Evolutionary conservation across 2,888 invertebrate species (phyloP).

Genomic region (Plutella xylostella): DNA sequence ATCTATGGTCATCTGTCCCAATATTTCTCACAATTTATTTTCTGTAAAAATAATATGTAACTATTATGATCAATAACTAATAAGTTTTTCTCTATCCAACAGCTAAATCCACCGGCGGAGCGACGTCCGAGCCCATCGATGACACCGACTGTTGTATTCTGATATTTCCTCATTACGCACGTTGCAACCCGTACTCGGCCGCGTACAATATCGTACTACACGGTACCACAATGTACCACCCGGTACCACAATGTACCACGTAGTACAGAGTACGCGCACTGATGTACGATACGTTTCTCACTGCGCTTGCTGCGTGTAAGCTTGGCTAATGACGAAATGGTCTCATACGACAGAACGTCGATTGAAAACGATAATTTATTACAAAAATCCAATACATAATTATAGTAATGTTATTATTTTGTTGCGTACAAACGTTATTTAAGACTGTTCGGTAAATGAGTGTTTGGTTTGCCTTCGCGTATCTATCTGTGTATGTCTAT

Average conservation of each 20-base stretch:
- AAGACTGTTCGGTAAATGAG: slow-evolving; percentile 62
- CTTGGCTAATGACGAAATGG: slow-evolving; percentile 61
- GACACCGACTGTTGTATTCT: background rate
- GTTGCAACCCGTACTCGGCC: background rate
- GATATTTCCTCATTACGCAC: slow-evolving; percentile 4
- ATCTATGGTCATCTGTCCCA: too few relatives aligned
- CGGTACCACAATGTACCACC: background rate
- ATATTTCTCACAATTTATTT: too few relatives aligned
- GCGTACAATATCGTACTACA: too few relatives aligned
- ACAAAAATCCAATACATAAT: too few relatives aligned
- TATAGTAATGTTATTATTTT: slow-evolving; percentile 44
- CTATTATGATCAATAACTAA: background rate
- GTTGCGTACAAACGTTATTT: slow-evolving; percentile 65
- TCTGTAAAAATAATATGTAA: too few relatives aligned
- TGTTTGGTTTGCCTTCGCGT: slow-evolving; percentile 55
- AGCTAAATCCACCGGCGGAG: background rate
- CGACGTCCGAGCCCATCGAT: slow-evolving; percentile 2
- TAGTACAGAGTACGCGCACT: background rate
- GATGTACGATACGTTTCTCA: slow-evolving; percentile 29
- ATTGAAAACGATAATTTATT: slow-evolving; percentile 3
- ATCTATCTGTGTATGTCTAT: slow-evolving; percentile 38
- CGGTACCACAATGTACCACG: background rate
- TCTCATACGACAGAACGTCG: slow-evolving; percentile 17
- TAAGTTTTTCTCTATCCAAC: background rate
- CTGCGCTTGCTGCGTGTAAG: slow-evolving; percentile 62